These are phyloP conservation scores for Thaumetopoea pityocampa DNA, from an alignment of 1,140 invertebrate genomes.

Conservation along the genomic window DNA sequence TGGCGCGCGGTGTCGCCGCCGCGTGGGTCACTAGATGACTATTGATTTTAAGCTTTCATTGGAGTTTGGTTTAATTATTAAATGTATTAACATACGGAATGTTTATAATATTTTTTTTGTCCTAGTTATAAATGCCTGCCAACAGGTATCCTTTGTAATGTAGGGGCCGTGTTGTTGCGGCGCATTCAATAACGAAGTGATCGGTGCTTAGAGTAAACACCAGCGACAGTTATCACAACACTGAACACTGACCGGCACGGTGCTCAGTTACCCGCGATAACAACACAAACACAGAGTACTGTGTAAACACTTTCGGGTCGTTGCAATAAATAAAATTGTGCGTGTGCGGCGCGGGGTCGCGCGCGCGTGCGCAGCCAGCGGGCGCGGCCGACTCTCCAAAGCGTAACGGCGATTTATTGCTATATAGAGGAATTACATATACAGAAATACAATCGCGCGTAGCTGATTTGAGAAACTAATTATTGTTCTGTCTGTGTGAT, in stretches of 20 bases:
- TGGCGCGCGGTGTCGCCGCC: no score
- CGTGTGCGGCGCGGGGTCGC: no score
- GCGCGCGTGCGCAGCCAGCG: no score
- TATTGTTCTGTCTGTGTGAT: slow-evolving; percentile 12
- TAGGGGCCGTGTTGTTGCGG: slow-evolving; percentile 35
- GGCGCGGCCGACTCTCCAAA: no score
- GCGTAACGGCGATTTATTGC: slow-evolving; percentile 10
- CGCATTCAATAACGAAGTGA: no score
- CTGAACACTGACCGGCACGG: no score
- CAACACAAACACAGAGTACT: no score
- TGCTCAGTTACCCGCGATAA: no score
- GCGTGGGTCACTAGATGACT: no score
- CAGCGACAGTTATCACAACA: no score
- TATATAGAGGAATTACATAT: slow-evolving; percentile 15
- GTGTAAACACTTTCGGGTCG: slow-evolving; percentile 67
- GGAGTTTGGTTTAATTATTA: slow-evolving; percentile 50
- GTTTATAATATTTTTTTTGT: slow-evolving; percentile 33
- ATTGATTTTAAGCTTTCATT: slow-evolving; percentile 29
- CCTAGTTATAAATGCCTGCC: slow-evolving; percentile 23
- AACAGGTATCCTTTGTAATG: slow-evolving; percentile 26
- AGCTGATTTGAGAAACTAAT: slow-evolving; percentile 14
- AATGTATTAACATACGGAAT: slow-evolving; percentile 50
- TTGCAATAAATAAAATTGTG: slow-evolving; percentile 57
- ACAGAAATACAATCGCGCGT: slow-evolving; percentile 12
- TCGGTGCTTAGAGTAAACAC: no score